Evolutionary conservation across 2,113 vertebrate genomes (phyloP).

Genomic region (Indri indri): DNA sequence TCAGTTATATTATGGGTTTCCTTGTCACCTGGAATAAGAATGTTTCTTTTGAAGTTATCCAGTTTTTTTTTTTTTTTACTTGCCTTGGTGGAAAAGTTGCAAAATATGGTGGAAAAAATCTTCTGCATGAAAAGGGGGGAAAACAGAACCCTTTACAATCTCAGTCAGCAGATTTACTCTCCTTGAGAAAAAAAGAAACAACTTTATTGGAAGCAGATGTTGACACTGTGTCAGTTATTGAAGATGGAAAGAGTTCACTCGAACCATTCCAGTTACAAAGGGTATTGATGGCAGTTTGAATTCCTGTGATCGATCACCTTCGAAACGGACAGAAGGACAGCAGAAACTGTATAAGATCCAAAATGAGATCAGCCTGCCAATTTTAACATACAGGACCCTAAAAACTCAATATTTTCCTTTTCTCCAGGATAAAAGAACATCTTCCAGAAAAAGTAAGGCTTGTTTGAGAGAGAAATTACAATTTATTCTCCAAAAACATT

Average conservation of each 20-base stretch:
- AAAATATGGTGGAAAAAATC: constrained; percentile 24
- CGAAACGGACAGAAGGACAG: constrained; percentile 25
- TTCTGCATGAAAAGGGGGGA: constrained; percentile 38
- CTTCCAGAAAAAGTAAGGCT: neutral
- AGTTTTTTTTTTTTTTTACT: neutral
- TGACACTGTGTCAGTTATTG: constrained; percentile 72
- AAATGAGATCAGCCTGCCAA: constrained; percentile 37
- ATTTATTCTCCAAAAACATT: neutral
- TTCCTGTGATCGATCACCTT: constrained; percentile 56
- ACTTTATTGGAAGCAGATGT: constrained; percentile 86
- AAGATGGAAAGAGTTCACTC: constrained; percentile 64
- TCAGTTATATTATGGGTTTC: constrained; percentile 9
- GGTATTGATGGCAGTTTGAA: constrained; percentile 44
- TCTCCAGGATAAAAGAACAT: neutral
- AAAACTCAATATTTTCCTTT: neutral
- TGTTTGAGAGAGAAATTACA: neutral
- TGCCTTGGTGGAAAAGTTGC: constrained; percentile 47
- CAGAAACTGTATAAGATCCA: constrained; percentile 49
- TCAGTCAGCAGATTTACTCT: constrained; percentile 77
- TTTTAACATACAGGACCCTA: neutral
- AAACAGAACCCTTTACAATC: constrained; percentile 42
- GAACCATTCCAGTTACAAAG: neutral
- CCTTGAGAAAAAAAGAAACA: constrained; percentile 68
- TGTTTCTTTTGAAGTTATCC: neutral
- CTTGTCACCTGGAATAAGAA: constrained; percentile 45